Evolutionary conservation across 2,797 vertebrate species (phyloP), one percentile per base, ranked within the genome.

Genomic region (Spinus olivaceus): DNA sequence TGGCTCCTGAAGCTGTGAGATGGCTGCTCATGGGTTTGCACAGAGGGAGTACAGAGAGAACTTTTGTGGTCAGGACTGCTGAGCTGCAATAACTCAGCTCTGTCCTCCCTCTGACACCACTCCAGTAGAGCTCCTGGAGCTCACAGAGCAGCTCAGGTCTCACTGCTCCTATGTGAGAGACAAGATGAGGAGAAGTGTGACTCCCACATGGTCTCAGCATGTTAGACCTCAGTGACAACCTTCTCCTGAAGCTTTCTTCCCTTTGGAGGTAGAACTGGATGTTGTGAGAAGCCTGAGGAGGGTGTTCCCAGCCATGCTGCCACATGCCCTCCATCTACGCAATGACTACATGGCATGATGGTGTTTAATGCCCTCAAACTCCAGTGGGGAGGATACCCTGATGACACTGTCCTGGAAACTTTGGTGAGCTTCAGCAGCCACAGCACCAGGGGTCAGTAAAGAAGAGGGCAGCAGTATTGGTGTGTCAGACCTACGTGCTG

Each of bases 91-190:
- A 33, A 49, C 35, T 69, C 64, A 6, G 30, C 13, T 42, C 53
- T 42, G 25, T 12, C 28, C n/a, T 30, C 20, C 27, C 32, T 46
- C 53, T 53, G 65, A 44, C 2, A 5, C 44, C 22, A 19, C 41
- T 2, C n/a, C 28, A 35, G 77, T 0, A 28, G 6, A 56, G 46
- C 25, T 63, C 57, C 73, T 28, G 39, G 42, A 88, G 47, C 56
- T 66, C 35, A 42, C 51, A 70, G 28, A 81, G 57, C 41, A 50
- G 51, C 23, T 54, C 9, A 33, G 51, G 37, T 39, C 60, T 82
- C 1, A 3, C n/a, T 57, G n/a, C 49, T 79, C 25, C 1, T 0
- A 1, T 7, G 53, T 22, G 50, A 69, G 54, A 57, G 33, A 64
- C 39, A 56, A 28, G 79, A 47, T 10, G 27, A 42, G 39, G 13